phyloP scores from a whole-genome alignment of 2,888 invertebrate species.

The Hypercompe scribonia region DNA sequence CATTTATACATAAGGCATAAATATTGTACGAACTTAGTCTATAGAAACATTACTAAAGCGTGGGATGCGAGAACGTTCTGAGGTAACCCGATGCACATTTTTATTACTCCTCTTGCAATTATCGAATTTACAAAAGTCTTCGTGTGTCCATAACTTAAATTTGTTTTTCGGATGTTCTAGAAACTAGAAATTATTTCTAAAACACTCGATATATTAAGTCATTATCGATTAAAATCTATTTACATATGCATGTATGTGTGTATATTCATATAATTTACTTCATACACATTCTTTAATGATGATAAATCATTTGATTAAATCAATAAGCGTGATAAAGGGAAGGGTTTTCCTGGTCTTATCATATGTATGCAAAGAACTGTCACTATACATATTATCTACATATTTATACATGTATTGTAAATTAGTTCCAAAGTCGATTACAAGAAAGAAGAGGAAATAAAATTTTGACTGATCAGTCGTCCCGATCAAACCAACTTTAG shows the following conservation, averaged over 20 bases:
- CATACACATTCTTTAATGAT: not conserved
- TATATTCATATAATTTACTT: not conserved
- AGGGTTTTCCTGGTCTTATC: slow-evolving; percentile 1
- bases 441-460: not conserved
- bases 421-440: not conserved
- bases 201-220: not conserved
- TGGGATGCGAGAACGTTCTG: not conserved
- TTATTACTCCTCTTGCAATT: not conserved
- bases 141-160: not conserved
- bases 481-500: not conserved
- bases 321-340: not conserved
- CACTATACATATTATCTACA: no score
- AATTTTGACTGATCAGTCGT: not conserved
- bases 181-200: not conserved
- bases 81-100: not conserved
- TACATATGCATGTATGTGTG: not conserved
- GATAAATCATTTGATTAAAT: not conserved
- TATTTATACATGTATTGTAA: not conserved
- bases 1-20: slow-evolving; percentile 12
- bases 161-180: not conserved
- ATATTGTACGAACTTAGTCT: slow-evolving; percentile 9
- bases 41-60: not conserved
- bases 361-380: not conserved
- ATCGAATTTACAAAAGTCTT: not conserved
- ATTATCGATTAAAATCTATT: not conserved